Evolutionary conservation across 2,113 vertebrate species (phyloP), one percentile per base, ranked within the genome.

Genomic region (Pampusana beccarii): DNA sequence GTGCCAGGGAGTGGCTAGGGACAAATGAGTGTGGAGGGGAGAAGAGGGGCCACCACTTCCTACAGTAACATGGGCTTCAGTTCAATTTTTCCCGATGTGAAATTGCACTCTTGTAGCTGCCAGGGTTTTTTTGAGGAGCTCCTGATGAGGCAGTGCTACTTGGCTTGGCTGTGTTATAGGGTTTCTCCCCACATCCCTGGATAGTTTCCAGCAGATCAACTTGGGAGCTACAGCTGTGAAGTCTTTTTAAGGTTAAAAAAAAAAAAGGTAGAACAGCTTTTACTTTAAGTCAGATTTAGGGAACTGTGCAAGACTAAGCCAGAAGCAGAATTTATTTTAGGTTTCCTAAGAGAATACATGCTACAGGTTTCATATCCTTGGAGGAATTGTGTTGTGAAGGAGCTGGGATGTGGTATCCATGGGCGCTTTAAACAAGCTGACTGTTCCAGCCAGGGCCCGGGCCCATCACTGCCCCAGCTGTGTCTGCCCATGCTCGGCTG

Each of bases 51-150:
- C 17, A 16, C 9, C 23, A 2, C 29, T 53, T 78, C 66, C 23
- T 78, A 36, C 19, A 53, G 13, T 14, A 54, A 57, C 4, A 2
- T 5, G 18, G 54, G 6, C 25, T 78, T 84, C 34, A 77, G 34
- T 4, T 38, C 46, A 31, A 1, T 4, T 74, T 48, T 57, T 42
- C 36, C n/a, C 46, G 3, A 19, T 78, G 40, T 38, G 67, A 74
- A 40, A 61, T n/a, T 0, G 0, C 9, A 4, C 9, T 38, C 34
- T 40, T 69, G 24, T 56, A 31, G 64, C 40, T 4, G 1, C 21
- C 34, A 16, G 36, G 44, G 17, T 29, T 54, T 42, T 85, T 75
- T 26, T n/a, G 1, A 71, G 71, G 69, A 31, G 7, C 19, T 66
- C 15, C 42, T 38, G 26, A 25, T 57, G 53, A 65, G 40, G 64